phyloP scores from a whole-genome alignment of 2,113 vertebrate genomes.

The Triplophysa rosa region DNA sequence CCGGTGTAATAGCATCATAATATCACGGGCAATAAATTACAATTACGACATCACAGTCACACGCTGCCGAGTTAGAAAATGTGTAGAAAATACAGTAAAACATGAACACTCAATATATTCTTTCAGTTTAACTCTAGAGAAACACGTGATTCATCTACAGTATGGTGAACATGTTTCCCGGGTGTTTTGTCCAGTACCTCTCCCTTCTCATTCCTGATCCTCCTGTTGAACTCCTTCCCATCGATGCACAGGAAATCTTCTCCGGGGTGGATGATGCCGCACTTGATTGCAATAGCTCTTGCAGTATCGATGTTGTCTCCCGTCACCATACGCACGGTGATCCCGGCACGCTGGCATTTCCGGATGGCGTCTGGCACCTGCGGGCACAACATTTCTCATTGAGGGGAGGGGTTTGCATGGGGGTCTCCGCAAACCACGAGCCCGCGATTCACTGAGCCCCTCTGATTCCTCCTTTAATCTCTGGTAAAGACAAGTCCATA shows the following conservation, averaged over 20 bases:
- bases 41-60: background rate
- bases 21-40: conserved; percentile 8
- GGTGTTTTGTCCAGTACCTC: conserved; percentile 74
- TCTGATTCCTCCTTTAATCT: background rate
- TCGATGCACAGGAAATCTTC: conserved; percentile 98
- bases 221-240: conserved; percentile 96
- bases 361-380: conserved; percentile 95
- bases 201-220: conserved; percentile 97
- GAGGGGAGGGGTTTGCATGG: conserved; percentile 65
- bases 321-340: conserved; percentile 98
- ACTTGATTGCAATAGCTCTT: conserved; percentile 96
- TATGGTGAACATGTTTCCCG: background rate
- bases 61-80: background rate
- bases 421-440: conserved; percentile 21
- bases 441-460: conserved; percentile 50
- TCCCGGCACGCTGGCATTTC: conserved; percentile 95
- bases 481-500: background rate
- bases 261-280: conserved; percentile 94
- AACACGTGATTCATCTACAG: background rate
- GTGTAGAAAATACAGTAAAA: too few relatives aligned
- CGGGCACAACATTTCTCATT: background rate
- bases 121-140: too few relatives aligned
- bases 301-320: conserved; percentile 99
- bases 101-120: background rate
- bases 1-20: background rate